Evolutionary conservation across 2,113 vertebrate species (phyloP).

Genomic region (Alosa alosa): DNA sequence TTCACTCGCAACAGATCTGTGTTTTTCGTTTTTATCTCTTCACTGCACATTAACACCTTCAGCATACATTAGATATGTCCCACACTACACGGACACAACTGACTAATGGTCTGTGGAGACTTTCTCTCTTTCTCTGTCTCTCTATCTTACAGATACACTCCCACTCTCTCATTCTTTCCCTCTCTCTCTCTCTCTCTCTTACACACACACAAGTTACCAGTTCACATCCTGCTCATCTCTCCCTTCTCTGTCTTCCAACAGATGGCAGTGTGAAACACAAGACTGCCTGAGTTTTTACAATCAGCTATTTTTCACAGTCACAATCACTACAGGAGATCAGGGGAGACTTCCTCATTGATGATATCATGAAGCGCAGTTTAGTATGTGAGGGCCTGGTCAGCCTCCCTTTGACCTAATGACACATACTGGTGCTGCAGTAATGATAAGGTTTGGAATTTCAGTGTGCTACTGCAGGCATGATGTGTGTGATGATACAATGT

Average conservation of each 20-base stretch:
- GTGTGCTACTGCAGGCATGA: background rate
- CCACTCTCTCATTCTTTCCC: background rate
- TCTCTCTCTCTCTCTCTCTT: background rate
- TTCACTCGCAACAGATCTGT: background rate
- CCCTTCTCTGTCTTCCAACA: constrained; percentile 57
- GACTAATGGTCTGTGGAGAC: background rate
- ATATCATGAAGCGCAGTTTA: background rate
- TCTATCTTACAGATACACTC: background rate
- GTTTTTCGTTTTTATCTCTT: background rate
- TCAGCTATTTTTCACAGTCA: background rate
- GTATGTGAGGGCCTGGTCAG: background rate
- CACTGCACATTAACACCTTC: background rate
- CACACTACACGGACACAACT: no score
- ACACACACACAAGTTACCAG: background rate
- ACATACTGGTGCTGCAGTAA: background rate
- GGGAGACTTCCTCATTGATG: background rate
- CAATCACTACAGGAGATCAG: background rate
- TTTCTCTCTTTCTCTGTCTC: background rate
- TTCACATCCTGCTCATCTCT: constrained; percentile 17
- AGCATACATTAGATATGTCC: background rate
- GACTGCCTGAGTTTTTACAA: background rate
- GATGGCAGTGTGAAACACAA: constrained; percentile 66
- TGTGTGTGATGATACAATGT: background rate
- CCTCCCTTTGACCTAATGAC: background rate
- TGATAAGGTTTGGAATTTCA: background rate